phyloP scores from a whole-genome alignment of 2,113 vertebrate species.

The Progne subis region DNA sequence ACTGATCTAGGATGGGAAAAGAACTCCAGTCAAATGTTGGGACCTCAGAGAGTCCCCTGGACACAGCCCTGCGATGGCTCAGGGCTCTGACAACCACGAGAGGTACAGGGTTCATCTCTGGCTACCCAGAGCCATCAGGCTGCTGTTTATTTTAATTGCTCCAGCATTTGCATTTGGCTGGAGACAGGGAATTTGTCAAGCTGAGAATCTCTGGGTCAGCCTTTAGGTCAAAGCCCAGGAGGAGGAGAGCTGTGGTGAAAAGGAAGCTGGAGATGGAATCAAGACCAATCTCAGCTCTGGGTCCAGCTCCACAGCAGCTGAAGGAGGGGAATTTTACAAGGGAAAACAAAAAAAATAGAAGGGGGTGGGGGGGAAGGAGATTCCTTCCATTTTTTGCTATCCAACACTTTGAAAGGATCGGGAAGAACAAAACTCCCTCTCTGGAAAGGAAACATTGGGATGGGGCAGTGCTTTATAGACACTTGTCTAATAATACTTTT shows the following conservation, averaged over 20 bases:
- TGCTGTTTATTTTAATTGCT: slow-evolving; percentile 4
- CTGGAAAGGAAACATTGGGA: not conserved
- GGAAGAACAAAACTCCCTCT: not conserved
- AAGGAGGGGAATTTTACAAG: not conserved
- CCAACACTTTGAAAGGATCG: not conserved
- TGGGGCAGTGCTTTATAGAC: not conserved
- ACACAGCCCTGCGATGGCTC: not conserved
- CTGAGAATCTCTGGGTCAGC: not conserved
- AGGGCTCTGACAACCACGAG: not conserved
- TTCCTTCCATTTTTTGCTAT: not conserved
- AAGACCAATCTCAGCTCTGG: not conserved
- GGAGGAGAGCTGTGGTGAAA: not conserved
- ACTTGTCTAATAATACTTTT: not conserved
- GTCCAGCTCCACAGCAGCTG: not conserved
- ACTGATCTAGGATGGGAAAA: not conserved
- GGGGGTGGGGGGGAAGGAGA: not conserved
- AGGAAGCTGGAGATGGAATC: not conserved
- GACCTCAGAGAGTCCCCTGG: not conserved
- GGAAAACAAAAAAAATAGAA: not conserved
- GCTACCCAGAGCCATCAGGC: not conserved
- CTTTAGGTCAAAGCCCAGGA: not conserved
- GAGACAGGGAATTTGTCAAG: not conserved
- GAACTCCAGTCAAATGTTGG: not conserved
- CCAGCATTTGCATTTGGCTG: not conserved
- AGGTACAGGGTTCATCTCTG: not conserved